phyloP scores from a whole-genome alignment of 2,888 invertebrate genomes.

The Eupithecia dodoneata region DNA sequence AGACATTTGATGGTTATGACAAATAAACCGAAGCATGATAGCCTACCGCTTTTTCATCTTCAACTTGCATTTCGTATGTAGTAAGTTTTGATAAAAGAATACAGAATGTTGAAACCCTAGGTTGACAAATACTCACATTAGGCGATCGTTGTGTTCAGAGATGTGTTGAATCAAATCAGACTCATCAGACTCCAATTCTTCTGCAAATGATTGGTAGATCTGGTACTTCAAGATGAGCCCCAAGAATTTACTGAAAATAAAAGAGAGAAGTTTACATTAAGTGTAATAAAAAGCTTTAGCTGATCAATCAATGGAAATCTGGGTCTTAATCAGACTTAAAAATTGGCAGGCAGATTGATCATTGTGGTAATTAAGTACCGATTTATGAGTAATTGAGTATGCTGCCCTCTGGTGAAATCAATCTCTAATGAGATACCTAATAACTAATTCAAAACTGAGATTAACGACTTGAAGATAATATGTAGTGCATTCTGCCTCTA shows the following conservation, averaged over 20 bases:
- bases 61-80: neutral
- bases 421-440: neutral
- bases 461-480: neutral
- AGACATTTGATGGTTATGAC: neutral
- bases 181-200: conserved; percentile 75
- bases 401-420: neutral
- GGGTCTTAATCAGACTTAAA: neutral
- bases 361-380: neutral
- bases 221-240: conserved; percentile 84
- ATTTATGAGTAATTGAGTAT: neutral
- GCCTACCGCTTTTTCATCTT: neutral
- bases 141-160: conserved; percentile 67
- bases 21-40: conserved; percentile 1
- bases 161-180: conserved; percentile 74
- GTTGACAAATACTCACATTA: conserved; percentile 66
- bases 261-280: neutral
- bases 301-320: neutral
- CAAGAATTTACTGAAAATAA: conserved; percentile 81
- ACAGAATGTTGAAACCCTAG: neutral
- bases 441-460: neutral
- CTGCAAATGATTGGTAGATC: conserved; percentile 79
- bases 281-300: neutral
- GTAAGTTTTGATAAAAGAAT: neutral
- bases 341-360: neutral
- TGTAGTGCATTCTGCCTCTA: too few relatives aligned